Evolutionary conservation across 2,113 vertebrate species (phyloP).

Genomic region (Coptodon rendalli): DNA sequence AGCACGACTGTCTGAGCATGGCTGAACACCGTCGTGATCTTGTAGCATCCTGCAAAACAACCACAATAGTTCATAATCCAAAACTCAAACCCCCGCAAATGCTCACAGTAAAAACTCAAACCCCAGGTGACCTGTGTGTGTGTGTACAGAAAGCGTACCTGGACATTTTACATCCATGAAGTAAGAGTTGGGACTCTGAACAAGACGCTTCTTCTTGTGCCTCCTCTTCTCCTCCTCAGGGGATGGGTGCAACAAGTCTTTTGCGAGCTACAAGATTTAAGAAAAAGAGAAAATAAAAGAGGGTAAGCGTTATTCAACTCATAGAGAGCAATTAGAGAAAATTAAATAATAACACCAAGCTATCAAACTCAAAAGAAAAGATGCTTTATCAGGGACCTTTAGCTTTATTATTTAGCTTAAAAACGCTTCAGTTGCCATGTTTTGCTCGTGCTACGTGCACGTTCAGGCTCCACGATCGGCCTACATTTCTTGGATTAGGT

Average conservation of each 20-base stretch:
- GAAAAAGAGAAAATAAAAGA: not conserved
- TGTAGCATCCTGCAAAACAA: slow-evolving; percentile 72
- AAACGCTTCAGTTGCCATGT: not conserved
- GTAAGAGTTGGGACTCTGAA: slow-evolving; percentile 90
- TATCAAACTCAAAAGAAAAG: not conserved
- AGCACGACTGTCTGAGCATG: slow-evolving; percentile 79
- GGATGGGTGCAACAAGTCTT: slow-evolving; percentile 88
- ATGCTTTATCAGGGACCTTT: not conserved
- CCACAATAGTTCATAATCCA: not conserved
- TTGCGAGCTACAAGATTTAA: slow-evolving; percentile 71
- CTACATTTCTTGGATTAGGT: slow-evolving; percentile 2
- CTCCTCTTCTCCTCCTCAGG: slow-evolving; percentile 89
- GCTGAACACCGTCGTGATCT: slow-evolving; percentile 81
- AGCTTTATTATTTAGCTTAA: not conserved
- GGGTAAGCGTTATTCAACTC: not conserved
- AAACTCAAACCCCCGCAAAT: not conserved
- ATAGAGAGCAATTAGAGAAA: not conserved
- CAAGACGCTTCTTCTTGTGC: slow-evolving; percentile 91
- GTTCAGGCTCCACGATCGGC: slow-evolving; percentile 12
- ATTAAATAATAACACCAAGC: no score
- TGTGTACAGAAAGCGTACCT: slow-evolving; percentile 54
- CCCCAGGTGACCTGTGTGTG: not conserved
- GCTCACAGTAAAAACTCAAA: not conserved
- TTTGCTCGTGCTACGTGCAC: not conserved
- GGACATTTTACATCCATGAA: slow-evolving; percentile 92